Conservation (phyloP, 2,888 invertebrate species). For the Piscicola geometra region DNA sequence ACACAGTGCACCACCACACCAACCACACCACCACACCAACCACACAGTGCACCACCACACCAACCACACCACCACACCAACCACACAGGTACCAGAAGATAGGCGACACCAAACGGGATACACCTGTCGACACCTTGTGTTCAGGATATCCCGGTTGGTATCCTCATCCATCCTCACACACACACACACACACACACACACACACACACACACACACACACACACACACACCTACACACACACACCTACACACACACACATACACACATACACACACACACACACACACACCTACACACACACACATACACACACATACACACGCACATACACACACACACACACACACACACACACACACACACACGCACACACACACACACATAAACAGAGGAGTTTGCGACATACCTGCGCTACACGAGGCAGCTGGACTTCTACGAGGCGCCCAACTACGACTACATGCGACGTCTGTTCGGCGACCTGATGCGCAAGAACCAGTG, state of each 20-base stretch:
- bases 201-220: background rate
- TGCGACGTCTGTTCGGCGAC: slow-evolving; percentile 82
- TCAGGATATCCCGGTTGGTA: slow-evolving; percentile 64
- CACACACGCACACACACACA: slow-evolving; percentile 18
- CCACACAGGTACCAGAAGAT: slow-evolving; percentile 83
- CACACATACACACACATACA: no score
- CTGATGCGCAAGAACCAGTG: slow-evolving; percentile 54
- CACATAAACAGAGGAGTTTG: slow-evolving; percentile 89
- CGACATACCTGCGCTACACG: slow-evolving; percentile 94
- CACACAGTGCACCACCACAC: background rate
- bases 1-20: background rate
- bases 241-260: no score
- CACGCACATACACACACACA: slow-evolving; percentile 37
- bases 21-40: background rate
- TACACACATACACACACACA: no score
- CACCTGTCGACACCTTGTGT: slow-evolving; percentile 85
- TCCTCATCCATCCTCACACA: slow-evolving; percentile 37
- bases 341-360: slow-evolving; percentile 38
- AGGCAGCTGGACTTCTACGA: slow-evolving; percentile 96
- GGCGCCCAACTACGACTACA: slow-evolving; percentile 98
- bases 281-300: background rate
- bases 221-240: background rate
- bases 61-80: background rate
- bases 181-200: slow-evolving; percentile 34
- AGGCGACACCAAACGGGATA: slow-evolving; percentile 98